These are phyloP conservation scores for Hydrocynus forskahlii DNA, from an alignment of 2,797 vertebrate genomes.

Conservation along the genomic window DNA sequence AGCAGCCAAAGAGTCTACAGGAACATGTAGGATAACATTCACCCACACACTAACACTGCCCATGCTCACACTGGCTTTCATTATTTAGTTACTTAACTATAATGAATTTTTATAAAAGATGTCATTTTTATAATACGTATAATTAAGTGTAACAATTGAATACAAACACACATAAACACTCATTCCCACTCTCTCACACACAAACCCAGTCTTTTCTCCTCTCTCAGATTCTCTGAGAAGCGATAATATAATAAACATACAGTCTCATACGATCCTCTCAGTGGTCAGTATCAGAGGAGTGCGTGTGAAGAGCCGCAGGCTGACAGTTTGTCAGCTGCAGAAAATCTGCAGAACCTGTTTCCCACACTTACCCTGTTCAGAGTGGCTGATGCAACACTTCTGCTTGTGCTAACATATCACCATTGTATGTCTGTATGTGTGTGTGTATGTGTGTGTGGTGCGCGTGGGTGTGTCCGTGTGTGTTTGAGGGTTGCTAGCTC, in stretches of 20 bases:
- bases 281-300: not conserved
- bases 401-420: not conserved
- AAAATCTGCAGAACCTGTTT: not conserved
- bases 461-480: too few relatives aligned
- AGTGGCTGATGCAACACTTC: constrained; percentile 24
- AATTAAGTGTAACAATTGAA: too few relatives aligned
- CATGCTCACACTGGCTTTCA: not conserved
- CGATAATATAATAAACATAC: too few relatives aligned
- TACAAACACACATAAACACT: too few relatives aligned
- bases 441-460: not conserved
- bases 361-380: too few relatives aligned
- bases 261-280: not conserved
- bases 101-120: too few relatives aligned
- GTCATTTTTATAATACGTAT: too few relatives aligned
- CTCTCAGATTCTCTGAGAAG: too few relatives aligned
- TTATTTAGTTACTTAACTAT: not conserved
- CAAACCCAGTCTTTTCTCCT: too few relatives aligned
- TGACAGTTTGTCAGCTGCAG: not conserved
- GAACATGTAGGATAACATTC: constrained; percentile 77
- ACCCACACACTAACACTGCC: not conserved
- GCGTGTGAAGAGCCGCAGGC: not conserved
- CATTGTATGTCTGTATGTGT: not conserved
- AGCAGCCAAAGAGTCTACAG: constrained; percentile 82
- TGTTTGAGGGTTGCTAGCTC: too few relatives aligned
- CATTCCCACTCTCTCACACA: too few relatives aligned